Conservation (phyloP, 2,113 vertebrate genomes). For the Passerina amoena region DNA sequence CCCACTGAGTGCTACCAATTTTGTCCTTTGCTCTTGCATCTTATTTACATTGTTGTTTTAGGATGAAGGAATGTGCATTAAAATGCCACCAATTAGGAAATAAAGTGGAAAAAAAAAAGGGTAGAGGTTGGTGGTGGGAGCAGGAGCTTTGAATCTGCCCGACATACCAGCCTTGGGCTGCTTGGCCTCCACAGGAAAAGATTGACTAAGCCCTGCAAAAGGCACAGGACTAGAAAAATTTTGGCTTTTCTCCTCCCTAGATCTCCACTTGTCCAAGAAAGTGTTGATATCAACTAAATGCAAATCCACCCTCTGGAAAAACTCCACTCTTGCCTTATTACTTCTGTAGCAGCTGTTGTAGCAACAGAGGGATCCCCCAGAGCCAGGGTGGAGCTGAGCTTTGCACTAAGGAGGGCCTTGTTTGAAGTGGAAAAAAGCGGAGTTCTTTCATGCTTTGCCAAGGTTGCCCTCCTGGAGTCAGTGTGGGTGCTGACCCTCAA, state of each 20-base stretch:
- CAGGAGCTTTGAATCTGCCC: not conserved
- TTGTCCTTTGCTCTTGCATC: not conserved
- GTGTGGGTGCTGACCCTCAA: not conserved
- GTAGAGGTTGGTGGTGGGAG: not conserved
- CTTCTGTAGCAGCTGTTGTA: not conserved
- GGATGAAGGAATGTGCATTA: not conserved
- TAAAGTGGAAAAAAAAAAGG: not conserved
- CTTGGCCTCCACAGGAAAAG: not conserved
- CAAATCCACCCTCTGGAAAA: conserved; percentile 20
- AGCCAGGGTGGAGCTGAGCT: not conserved
- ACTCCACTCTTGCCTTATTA: not conserved
- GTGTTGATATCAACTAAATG: not conserved
- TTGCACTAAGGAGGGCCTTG: not conserved
- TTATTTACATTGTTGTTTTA: not conserved
- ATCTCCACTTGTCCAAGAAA: not conserved
- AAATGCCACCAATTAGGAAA: not conserved
- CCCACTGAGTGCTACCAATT: not conserved
- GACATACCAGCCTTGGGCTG: not conserved
- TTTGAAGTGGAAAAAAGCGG: not conserved
- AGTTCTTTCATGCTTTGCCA: not conserved
- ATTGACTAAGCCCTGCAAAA: not conserved
- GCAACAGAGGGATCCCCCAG: not conserved
- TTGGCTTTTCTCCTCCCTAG: not conserved
- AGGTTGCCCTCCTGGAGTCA: not conserved
- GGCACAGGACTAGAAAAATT: not conserved